Evolutionary conservation across 2,797 vertebrate genomes (phyloP).

Genomic region (Ara ararauna): DNA sequence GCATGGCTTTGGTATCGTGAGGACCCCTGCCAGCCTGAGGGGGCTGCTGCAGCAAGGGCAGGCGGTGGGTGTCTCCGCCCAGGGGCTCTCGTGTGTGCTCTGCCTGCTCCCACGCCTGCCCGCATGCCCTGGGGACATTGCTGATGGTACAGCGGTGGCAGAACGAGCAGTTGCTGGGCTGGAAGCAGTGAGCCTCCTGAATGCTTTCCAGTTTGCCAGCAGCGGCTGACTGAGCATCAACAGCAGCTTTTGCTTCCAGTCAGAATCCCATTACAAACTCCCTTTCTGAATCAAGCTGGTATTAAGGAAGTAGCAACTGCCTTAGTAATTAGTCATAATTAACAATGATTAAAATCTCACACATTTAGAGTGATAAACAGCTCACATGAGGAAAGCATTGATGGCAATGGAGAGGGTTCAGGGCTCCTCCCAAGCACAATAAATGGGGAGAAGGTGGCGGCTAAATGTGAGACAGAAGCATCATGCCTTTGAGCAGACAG

Average conservation of each 20-base stretch:
- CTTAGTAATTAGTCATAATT: not conserved
- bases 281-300: not conserved
- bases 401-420: not conserved
- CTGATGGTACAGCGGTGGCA: not conserved
- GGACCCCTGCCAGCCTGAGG: not conserved
- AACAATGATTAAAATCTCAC: not conserved
- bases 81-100: not conserved
- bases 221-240: not conserved
- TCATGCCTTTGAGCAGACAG: not conserved
- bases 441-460: not conserved
- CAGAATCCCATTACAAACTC: not conserved
- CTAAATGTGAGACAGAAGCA: not conserved
- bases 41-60: not conserved
- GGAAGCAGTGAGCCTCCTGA: not conserved
- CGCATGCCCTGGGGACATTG: rapidly evolving
- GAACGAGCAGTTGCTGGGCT: rapidly evolving
- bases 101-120: not conserved
- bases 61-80: not conserved
- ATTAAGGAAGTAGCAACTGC: not conserved
- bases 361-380: not conserved
- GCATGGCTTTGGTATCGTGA: not conserved
- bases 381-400: not conserved
- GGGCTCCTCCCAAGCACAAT: not conserved
- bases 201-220: not conserved
- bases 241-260: not conserved